These are phyloP conservation scores for Apamea anceps DNA, from an alignment of 2,888 invertebrate genomes.

Conservation along the genomic window DNA sequence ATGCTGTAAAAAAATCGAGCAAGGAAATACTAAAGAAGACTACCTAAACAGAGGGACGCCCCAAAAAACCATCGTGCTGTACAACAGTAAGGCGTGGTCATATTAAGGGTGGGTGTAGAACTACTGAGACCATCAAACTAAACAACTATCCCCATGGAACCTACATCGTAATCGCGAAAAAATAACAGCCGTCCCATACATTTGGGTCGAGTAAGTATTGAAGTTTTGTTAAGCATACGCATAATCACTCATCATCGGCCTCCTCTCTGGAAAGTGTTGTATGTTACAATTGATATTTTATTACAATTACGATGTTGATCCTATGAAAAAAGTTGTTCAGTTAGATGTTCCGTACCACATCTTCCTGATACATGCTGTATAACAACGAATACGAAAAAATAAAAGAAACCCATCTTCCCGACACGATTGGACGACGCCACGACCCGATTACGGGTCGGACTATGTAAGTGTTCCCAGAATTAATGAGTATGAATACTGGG, in stretches of 20 bases:
- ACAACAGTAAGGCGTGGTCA: not conserved
- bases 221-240: not conserved
- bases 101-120: not conserved
- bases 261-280: not conserved
- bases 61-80: not conserved
- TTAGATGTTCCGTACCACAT: not conserved
- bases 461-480: slow-evolving; percentile 63
- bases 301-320: not conserved
- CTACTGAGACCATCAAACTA: too few species aligned
- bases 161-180: too few species aligned
- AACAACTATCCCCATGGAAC: too few species aligned
- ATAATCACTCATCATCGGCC: too few species aligned
- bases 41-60: not conserved
- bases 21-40: not conserved
- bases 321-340: not conserved
- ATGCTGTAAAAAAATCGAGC: not conserved
- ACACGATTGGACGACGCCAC: slow-evolving; percentile 21
- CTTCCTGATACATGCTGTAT: not conserved
- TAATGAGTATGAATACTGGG: slow-evolving; percentile 75
- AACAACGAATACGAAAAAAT: not conserved
- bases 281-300: not conserved
- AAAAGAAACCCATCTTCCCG: not conserved
- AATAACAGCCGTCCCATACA: not conserved
- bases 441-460: slow-evolving; percentile 39
- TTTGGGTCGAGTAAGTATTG: not conserved